These are phyloP conservation scores for Aporrectodea caliginosa DNA, from an alignment of 1,140 invertebrate genomes.

Conservation along the genomic window DNA sequence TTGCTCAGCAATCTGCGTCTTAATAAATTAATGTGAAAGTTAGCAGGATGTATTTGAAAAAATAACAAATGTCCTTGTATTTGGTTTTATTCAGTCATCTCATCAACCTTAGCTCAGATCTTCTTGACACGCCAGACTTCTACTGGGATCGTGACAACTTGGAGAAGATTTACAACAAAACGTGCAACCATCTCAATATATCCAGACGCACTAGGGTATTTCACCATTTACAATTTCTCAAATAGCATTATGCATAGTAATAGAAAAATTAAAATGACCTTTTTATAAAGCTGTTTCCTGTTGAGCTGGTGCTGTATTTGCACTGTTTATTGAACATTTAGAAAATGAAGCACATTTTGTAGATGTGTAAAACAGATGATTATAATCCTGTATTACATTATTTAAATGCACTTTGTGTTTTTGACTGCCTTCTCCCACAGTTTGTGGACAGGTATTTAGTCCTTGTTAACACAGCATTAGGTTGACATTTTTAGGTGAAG, in stretches of 20 bases:
- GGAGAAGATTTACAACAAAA: constrained; percentile 75
- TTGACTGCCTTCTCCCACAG: no score
- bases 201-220: constrained; percentile 72
- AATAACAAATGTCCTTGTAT: not conserved
- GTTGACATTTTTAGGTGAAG: no score
- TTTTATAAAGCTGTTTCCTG: no score
- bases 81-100: constrained; percentile 61
- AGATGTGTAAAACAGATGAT: no score
- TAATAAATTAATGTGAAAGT: not conserved
- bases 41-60: not conserved
- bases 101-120: constrained; percentile 87
- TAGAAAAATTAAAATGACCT: not conserved
- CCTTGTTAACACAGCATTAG: no score
- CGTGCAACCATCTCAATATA: constrained; percentile 78
- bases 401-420: no score
- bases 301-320: no score
- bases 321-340: no score
- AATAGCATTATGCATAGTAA: not conserved
- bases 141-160: constrained; percentile 91
- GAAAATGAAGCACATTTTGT: no score
- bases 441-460: no score
- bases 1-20: not conserved
- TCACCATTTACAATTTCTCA: constrained; percentile 18
- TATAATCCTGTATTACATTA: no score
- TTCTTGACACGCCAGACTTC: constrained; percentile 91